Base-by-base conservation (phyloP, 1,140 invertebrate genomes). In the Drosophila hydei region DNA sequence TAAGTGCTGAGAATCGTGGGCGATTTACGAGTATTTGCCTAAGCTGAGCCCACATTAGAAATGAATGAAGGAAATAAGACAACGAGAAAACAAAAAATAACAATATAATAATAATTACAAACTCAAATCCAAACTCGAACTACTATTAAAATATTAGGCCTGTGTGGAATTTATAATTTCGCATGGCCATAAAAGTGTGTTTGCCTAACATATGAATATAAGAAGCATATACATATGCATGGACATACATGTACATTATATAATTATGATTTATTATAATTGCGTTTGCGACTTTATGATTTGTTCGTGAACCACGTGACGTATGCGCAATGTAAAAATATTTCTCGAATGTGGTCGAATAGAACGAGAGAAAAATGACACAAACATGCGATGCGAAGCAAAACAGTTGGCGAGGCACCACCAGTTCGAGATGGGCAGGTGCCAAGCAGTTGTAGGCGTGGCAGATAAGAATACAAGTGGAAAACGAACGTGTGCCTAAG, bases 301-400 rank as follows among this genome's bases (percentile, higher is more conserved):
- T 75, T 79, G 54, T 75, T 38, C 59, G 59, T 70, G 67, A 42
- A 55, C 72, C 74, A 77, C 78, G 70, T 62, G 78, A 75, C 78
- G 78, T 81, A 80, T 80, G 58, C 59, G 78, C 61, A 77, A 77
- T 60, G 77, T 61, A 50, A 51, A 65, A 54, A 62, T 42, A 74
- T 69, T 30, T 21, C 30, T 33, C 25, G 47, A 50, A 50, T 27
- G 45, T 12, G 45, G 14, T 9, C 48, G 47, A 52, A 50, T 23
- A 25, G 14, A 50, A 50, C 47, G 43, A 14, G 51, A 79, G 38
- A 40, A 42, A 8, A 16, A 16, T 47, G 23, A 27, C 51, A 48
- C 52, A 54, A 72, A 72, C 59, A 61, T 69, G 78, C 74, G 55
- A 81, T 77, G 51, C 45, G 77, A 60, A 63, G 30, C 30, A 33